phyloP scores from a whole-genome alignment of 2,888 invertebrate genomes.

The Zaprionus lineosus region DNA sequence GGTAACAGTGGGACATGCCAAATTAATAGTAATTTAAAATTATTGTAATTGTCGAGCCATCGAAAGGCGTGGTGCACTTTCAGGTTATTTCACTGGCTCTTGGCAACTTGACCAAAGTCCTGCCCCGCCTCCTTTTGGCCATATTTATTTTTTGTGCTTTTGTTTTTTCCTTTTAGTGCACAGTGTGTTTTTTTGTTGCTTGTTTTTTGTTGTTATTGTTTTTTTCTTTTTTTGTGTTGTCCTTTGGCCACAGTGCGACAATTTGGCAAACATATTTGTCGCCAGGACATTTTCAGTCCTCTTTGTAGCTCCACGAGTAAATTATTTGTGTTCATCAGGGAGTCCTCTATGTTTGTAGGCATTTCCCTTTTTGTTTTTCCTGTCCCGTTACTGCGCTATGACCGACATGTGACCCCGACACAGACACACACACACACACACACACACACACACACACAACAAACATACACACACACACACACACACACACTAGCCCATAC shows the following conservation, averaged over 20 bases:
- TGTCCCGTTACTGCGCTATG: conserved; percentile 39
- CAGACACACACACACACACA: conserved; percentile 13
- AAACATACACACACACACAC: background rate
- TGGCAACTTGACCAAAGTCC: conserved; percentile 44
- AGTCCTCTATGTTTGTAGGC: conserved; percentile 10
- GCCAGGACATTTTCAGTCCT: conserved; percentile 49
- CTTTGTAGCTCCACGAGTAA: conserved; percentile 29
- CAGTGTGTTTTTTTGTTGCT: too few species aligned
- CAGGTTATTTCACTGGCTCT: conserved; percentile 21
- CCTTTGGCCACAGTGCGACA: conserved; percentile 52
- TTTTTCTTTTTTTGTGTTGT: conserved; percentile 28
- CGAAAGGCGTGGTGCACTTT: conserved; percentile 10
- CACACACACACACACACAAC: background rate
- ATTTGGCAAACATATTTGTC: conserved; percentile 66
- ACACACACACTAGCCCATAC: conserved; percentile 2
- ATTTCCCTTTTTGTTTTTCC: conserved; percentile 15
- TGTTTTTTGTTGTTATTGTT: too few species aligned
- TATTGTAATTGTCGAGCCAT: background rate
- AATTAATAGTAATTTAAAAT: conserved; percentile 6
- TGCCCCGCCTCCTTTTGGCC: conserved; percentile 5
- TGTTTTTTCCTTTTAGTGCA: too few species aligned
- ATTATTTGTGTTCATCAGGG: conserved; percentile 34
- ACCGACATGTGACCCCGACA: conserved; percentile 65
- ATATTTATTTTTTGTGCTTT: too few species aligned
- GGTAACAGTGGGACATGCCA: conserved; percentile 5